Percentiles rank a stretch among this genome's conserved stretches.
Conservation (phyloP, 2,113 vertebrate species). For the Haliaeetus leucogaster region DNA sequence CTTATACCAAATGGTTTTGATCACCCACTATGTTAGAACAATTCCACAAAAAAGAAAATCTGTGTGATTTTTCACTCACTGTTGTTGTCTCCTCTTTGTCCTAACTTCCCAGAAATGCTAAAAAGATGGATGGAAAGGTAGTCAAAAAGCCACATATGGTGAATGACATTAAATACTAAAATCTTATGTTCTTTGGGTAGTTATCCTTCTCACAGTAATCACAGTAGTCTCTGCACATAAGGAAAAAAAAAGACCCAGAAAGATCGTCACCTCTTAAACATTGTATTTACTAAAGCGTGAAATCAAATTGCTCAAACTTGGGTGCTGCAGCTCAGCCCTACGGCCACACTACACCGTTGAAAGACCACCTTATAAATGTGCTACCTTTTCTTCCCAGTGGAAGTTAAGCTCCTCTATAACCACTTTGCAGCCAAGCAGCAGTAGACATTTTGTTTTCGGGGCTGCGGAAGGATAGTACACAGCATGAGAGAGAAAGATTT, state of each 20-base stretch:
- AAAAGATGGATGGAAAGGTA: constrained; percentile 58
- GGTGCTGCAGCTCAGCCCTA: neutral
- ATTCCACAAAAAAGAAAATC: neutral
- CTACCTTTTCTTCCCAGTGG: constrained; percentile 25
- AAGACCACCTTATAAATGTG: neutral
- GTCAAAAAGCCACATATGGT: constrained; percentile 41
- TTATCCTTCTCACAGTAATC: neutral
- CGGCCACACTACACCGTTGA: neutral
- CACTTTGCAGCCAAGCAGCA: neutral
- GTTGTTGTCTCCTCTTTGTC: constrained; percentile 64
- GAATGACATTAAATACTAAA: neutral
- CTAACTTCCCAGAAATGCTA: constrained; percentile 65
- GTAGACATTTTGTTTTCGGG: constrained; percentile 23
- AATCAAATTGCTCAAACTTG: neutral
- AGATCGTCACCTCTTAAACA: neutral
- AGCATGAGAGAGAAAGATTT: constrained; percentile 27
- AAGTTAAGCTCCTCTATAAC: constrained; percentile 39
- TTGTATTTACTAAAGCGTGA: neutral
- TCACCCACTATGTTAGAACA: constrained; percentile 13
- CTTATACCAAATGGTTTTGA: neutral
- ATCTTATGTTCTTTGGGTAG: neutral
- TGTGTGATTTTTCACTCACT: constrained; percentile 52
- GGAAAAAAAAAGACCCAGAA: neutral
- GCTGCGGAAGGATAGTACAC: neutral
- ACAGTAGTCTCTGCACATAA: neutral